These are phyloP conservation scores for Sarotherodon lohbergeri DNA, from an alignment of 2,113 vertebrate species.

Conservation along the genomic window DNA sequence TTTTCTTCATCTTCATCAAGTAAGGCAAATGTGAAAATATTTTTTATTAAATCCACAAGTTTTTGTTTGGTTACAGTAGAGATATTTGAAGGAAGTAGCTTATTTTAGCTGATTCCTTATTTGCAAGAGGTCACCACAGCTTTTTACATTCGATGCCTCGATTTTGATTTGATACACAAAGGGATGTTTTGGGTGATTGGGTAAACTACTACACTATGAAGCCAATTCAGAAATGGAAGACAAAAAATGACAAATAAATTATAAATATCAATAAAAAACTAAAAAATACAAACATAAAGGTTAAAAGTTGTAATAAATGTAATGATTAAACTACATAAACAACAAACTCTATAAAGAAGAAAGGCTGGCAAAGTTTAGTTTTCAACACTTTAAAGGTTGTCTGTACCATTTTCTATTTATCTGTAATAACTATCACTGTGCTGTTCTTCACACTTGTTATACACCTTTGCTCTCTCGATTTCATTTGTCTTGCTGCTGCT, in stretches of 20 bases:
- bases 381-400: background rate
- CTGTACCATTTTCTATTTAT: background rate
- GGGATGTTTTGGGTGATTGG: background rate
- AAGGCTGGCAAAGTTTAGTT: background rate
- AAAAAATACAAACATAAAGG: background rate
- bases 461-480: background rate
- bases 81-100: background rate
- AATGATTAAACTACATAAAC: background rate
- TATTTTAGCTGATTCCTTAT: background rate
- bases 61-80: background rate
- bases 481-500: constrained; percentile 1
- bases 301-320: background rate
- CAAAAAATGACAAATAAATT: background rate
- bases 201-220: background rate
- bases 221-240: background rate
- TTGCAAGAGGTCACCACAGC: background rate
- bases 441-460: background rate
- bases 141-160: background rate
- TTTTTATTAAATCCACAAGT: background rate
- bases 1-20: background rate
- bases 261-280: background rate
- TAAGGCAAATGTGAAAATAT: background rate
- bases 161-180: background rate
- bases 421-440: background rate
- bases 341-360: background rate